phyloP scores from a whole-genome alignment of 1,140 invertebrate species.

The Zaprionus taronus region DNA sequence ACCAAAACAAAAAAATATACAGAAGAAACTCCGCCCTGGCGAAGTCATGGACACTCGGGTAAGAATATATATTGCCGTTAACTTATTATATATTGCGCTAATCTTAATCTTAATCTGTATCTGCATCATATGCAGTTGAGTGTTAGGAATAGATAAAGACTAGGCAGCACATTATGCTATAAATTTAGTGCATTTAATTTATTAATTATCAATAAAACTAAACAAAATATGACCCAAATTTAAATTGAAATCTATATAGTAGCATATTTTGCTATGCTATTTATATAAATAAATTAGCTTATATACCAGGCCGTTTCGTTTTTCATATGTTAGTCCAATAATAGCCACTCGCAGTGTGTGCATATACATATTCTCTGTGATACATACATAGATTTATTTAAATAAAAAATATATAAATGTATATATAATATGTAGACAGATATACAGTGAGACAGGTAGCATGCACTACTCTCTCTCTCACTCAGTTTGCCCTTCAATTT shows the following conservation, averaged over 20 bases:
- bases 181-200: background rate
- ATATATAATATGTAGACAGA: background rate
- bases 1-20: conserved; percentile 61
- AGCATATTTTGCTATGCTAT: background rate
- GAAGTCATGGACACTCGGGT: conserved; percentile 97
- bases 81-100: background rate
- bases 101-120: background rate
- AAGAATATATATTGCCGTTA: conserved; percentile 85
- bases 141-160: background rate
- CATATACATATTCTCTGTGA: background rate
- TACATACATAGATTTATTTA: background rate
- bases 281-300: conserved; percentile 1
- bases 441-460: background rate
- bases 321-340: conserved; percentile 8
- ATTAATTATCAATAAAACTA: background rate
- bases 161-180: background rate
- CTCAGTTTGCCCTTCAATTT: conserved; percentile 8
- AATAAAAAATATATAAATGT: too few species aligned
- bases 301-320: background rate
- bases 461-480: background rate
- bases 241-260: background rate
- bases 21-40: conserved; percentile 93
- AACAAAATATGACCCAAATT: background rate
- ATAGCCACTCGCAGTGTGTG: conserved; percentile 6
- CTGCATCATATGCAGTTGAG: background rate